These are phyloP conservation scores for Cyrtonyx montezumae DNA, from an alignment of 2,113 vertebrate species.

Conservation along the genomic window DNA sequence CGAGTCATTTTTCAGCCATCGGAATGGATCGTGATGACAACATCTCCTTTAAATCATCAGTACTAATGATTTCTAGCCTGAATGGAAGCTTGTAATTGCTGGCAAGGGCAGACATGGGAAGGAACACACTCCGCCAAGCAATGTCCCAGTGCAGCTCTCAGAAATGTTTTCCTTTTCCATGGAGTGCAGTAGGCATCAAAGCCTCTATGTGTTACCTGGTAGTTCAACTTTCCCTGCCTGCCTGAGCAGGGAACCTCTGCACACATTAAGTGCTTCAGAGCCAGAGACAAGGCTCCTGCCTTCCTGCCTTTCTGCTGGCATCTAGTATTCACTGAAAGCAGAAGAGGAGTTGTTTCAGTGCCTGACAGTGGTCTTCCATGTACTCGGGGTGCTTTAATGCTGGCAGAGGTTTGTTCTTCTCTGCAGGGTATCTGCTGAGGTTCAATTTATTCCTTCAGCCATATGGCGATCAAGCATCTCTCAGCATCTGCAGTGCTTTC, in stretches of 20 bases:
- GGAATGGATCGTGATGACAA: neutral
- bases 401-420: neutral
- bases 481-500: neutral
- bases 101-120: neutral
- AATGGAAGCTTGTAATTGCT: neutral
- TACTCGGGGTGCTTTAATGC: neutral
- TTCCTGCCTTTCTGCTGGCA: neutral
- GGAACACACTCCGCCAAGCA: neutral
- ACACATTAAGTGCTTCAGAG: accelerated
- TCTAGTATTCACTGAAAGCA: neutral
- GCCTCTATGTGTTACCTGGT: neutral
- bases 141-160: neutral
- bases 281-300: neutral
- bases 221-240: neutral
- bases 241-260: neutral
- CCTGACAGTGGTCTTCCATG: neutral
- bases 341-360: neutral
- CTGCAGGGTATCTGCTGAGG: neutral
- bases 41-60: neutral
- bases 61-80: neutral
- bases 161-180: neutral
- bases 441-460: neutral
- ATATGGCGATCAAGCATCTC: neutral
- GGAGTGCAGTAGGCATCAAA: neutral
- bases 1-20: neutral